Percentiles rank a stretch among this genome's conserved stretches.
phyloP scores from a whole-genome alignment of 2,888 invertebrate species.

The Ectobius pallidus region DNA sequence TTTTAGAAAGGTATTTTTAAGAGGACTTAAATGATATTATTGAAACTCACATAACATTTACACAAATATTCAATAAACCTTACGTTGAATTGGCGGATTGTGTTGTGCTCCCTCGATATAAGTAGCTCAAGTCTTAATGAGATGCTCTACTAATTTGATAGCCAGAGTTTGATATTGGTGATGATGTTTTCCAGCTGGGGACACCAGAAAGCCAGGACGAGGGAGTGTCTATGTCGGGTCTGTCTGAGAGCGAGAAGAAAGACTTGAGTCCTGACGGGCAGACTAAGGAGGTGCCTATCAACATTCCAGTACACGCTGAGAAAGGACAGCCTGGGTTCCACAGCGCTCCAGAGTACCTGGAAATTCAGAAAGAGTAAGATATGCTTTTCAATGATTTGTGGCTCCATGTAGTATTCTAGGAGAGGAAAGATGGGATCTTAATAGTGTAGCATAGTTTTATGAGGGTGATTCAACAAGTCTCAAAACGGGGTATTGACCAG shows the following conservation, averaged over 20 bases:
- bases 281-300: neutral
- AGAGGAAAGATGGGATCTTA: neutral
- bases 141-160: too few relatives aligned
- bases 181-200: neutral
- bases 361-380: conserved; percentile 40
- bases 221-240: neutral
- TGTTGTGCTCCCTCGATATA: too few relatives aligned
- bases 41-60: too few relatives aligned
- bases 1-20: too few relatives aligned
- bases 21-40: too few relatives aligned
- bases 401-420: neutral
- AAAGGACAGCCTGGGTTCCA: conserved; percentile 45
- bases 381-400: neutral
- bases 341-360: neutral
- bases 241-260: neutral
- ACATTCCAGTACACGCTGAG: conserved; percentile 37
- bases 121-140: too few relatives aligned
- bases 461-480: too few relatives aligned
- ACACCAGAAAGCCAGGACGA: neutral
- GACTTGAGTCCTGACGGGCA: neutral
- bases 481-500: too few relatives aligned
- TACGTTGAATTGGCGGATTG: too few relatives aligned
- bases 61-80: too few relatives aligned
- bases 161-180: too few relatives aligned
- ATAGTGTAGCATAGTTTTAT: neutral